phyloP scores from a whole-genome alignment of 2,888 invertebrate genomes.

The Plebejus anna region DNA sequence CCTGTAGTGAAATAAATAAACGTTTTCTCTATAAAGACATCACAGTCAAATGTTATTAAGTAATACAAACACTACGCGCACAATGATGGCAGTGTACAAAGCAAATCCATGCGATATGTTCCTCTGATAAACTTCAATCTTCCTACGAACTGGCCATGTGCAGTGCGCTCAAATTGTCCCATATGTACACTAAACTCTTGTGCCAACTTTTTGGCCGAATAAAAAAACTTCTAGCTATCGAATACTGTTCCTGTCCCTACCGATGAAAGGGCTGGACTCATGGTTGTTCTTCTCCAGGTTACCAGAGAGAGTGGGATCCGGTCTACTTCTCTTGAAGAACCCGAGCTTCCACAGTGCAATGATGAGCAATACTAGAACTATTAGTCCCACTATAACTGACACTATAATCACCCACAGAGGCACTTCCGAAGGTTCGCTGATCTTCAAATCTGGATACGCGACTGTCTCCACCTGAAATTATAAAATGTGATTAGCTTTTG shows the following conservation, averaged over 20 bases:
- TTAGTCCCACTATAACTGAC: slow-evolving; percentile 89
- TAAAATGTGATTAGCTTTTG: neutral
- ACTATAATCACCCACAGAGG: slow-evolving; percentile 93
- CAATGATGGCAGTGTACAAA: slow-evolving; percentile 14
- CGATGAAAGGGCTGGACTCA: slow-evolving; percentile 84
- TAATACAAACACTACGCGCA: slow-evolving; percentile 39
- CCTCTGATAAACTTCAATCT: slow-evolving; percentile 10
- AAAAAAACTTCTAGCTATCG: slow-evolving; percentile 61
- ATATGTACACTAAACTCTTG: slow-evolving; percentile 44
- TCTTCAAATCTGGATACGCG: slow-evolving; percentile 90
- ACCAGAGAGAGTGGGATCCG: slow-evolving; percentile 90
- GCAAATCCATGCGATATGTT: slow-evolving; percentile 20
- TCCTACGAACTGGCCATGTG: slow-evolving; percentile 14
- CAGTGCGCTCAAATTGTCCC: slow-evolving; percentile 30
- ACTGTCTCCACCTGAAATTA: slow-evolving; percentile 86
- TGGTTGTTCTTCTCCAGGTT: slow-evolving; percentile 86
- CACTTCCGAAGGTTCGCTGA: slow-evolving; percentile 86
- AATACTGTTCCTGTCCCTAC: slow-evolving; percentile 65
- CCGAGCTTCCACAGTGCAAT: slow-evolving; percentile 92
- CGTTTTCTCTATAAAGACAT: slow-evolving; percentile 76
- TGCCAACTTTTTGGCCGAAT: slow-evolving; percentile 38
- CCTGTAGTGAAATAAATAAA: slow-evolving; percentile 37
- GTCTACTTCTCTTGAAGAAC: slow-evolving; percentile 92
- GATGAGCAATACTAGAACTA: slow-evolving; percentile 89
- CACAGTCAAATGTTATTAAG: slow-evolving; percentile 70